Evolutionary conservation across 2,113 vertebrate genomes (phyloP), one percentile per base, ranked within the genome.

Genomic region (Poeciliopsis prolifica): DNA sequence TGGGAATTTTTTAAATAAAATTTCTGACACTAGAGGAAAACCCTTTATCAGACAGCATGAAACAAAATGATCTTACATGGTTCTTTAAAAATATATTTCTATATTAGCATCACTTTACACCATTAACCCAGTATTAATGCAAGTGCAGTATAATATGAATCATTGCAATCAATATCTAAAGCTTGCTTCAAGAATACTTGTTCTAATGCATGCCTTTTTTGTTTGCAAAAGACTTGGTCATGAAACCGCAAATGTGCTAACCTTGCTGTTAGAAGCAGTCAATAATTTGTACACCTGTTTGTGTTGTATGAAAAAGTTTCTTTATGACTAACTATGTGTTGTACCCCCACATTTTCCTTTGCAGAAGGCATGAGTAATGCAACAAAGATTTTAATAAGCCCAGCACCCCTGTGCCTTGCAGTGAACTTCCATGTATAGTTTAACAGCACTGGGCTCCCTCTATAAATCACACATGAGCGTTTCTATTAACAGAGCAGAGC

Each of bases 381-480:
- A 66, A 35, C 73, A 80, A 83, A 79, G 72, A 81, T 86, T 90
- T 88, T 84, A 85, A 85, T 78, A 79, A 77, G 80, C 62, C 35
- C 66, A 30, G 68, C 81, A 80, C 83, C 80, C 61, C 70, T 2
- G 48, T 67, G 30, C 81, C 85, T 79, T 61, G 72, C 83, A 77
- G 87, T 61, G 81, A 68, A 77, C 76, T 85, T 80, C 77, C 87
- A 85, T 79, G 77, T 88, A 63, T 69, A 75, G 69, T 79, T 82
- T 82, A 80, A 80, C 71, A 74, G 70, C 42, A 65, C 72, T 5
- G 30, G 74, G 79, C 85, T 85, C 68, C 79, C 78, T 90, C 86
- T 78, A 87, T 92, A 91, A 92, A 93, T 91, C 89, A 87, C 80
- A 70, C 44, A 70, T 83, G 85, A 88, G 86, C 61, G 61, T 86